Percentiles rank a stretch among this genome's conserved stretches.
Evolutionary conservation across 2,113 vertebrate species (phyloP).

Genomic region (Pongo pygmaeus): DNA sequence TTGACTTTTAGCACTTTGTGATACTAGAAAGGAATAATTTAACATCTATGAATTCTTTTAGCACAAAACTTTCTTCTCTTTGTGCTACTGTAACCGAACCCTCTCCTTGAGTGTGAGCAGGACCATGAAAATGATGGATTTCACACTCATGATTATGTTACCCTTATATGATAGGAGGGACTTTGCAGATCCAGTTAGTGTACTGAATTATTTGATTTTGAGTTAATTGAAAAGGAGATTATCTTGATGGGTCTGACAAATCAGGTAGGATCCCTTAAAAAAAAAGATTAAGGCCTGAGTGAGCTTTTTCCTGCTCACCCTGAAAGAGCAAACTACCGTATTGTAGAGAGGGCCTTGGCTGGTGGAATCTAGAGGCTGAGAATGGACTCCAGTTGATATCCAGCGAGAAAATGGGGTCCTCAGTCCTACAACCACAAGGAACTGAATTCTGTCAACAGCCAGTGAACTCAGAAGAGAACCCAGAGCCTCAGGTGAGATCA

Average conservation of each 20-base stretch:
- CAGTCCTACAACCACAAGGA: not conserved
- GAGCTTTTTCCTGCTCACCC: not conserved
- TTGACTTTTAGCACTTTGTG: not conserved
- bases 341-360: not conserved
- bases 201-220: not conserved
- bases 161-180: not conserved
- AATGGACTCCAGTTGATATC: not conserved
- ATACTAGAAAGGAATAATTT: not conserved
- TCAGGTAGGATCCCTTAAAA: not conserved
- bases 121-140: not conserved
- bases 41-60: not conserved
- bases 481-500: not conserved
- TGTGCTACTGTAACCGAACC: not conserved
- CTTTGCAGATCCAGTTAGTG: not conserved
- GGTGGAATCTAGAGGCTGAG: not conserved
- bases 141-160: not conserved
- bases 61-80: not conserved
- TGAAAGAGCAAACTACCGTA: not conserved
- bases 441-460: not conserved
- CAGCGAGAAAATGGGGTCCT: not conserved
- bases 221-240: not conserved
- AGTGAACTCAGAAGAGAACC: not conserved
- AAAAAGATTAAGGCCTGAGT: not conserved
- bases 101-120: not conserved
- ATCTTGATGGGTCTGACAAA: not conserved